These are phyloP conservation scores for Callospermophilus lateralis DNA, from an alignment of 2,113 vertebrate species.

Conservation along the genomic window DNA sequence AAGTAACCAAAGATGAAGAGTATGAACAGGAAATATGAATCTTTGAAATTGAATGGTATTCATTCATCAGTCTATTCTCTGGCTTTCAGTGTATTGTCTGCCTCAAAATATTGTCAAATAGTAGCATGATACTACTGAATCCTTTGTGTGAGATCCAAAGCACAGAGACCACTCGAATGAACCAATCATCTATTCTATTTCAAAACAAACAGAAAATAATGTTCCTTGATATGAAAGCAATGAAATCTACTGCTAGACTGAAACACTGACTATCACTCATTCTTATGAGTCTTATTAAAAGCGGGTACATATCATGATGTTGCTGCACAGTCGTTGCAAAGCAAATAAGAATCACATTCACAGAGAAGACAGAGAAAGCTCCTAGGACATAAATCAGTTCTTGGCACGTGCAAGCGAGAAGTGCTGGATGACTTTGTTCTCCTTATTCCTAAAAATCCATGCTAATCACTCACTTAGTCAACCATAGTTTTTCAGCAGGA, in stretches of 20 bases:
- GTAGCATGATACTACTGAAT: not conserved
- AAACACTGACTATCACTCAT: not conserved
- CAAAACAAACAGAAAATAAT: slow-evolving; percentile 36
- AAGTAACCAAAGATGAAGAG: slow-evolving; percentile 36
- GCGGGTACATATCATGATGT: not conserved
- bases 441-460: not conserved
- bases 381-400: not conserved
- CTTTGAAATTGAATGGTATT: not conserved
- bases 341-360: slow-evolving; percentile 44
- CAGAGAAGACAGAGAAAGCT: slow-evolving; percentile 2
- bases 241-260: not conserved
- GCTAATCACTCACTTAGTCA: not conserved
- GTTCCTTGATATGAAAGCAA: not conserved
- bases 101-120: not conserved
- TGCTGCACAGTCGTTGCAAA: not conserved
- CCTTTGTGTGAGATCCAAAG: not conserved
- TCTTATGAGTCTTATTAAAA: slow-evolving; percentile 34
- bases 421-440: not conserved
- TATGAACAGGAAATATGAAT: not conserved
- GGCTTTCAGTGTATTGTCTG: not conserved
- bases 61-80: not conserved
- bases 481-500: slow-evolving; percentile 10
- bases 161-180: not conserved
- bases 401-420: not conserved
- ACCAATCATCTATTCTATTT: not conserved